Percentiles rank a stretch among this genome's conserved stretches.
Evolutionary conservation across 1,140 invertebrate species (phyloP).

Genomic region (Gryllus bimaculatus): DNA sequence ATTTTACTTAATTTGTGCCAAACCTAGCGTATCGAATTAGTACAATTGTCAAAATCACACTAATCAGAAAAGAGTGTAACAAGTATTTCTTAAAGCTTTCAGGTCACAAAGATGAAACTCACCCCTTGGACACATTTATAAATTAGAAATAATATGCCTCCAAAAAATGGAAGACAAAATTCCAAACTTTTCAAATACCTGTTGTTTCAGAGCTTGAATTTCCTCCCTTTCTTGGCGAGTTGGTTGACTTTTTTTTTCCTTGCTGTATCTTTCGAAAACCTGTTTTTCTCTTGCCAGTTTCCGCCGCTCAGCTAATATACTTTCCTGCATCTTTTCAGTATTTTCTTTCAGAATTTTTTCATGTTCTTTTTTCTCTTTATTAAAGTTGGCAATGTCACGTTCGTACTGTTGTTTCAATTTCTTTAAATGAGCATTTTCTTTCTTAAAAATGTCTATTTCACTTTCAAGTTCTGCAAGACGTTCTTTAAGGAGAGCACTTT

Average conservation of each 20-base stretch:
- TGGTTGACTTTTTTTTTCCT: slow-evolving; percentile 21
- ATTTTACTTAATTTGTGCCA: too few relatives aligned
- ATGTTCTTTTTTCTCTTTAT: slow-evolving; percentile 23
- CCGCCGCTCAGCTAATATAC: slow-evolving; percentile 24
- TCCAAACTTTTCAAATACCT: slow-evolving; percentile 9
- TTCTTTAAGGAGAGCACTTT: slow-evolving; percentile 37
- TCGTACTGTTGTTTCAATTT: slow-evolving; percentile 32
- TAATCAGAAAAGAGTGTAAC: too few relatives aligned
- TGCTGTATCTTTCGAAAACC: slow-evolving; percentile 21
- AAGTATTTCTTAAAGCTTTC: too few relatives aligned
- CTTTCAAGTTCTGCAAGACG: slow-evolving; percentile 53
- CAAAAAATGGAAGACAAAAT: too few relatives aligned
- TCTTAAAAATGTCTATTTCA: slow-evolving; percentile 57
- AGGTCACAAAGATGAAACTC: too few relatives aligned
- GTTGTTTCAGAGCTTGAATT: slow-evolving; percentile 18
- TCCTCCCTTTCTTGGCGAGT: slow-evolving; percentile 21
- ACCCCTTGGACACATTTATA: too few relatives aligned
- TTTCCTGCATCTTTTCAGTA: slow-evolving; percentile 23
- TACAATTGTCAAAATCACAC: too few relatives aligned
- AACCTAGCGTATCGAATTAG: too few relatives aligned
- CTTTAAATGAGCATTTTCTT: slow-evolving; percentile 47
- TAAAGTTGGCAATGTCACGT: slow-evolving; percentile 28
- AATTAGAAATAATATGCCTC: too few relatives aligned
- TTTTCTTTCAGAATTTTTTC: slow-evolving; percentile 21
- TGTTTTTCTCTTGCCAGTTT: slow-evolving; percentile 25